phyloP scores from a whole-genome alignment of 2,797 vertebrate species.

The Gallinago nigripennis region DNA sequence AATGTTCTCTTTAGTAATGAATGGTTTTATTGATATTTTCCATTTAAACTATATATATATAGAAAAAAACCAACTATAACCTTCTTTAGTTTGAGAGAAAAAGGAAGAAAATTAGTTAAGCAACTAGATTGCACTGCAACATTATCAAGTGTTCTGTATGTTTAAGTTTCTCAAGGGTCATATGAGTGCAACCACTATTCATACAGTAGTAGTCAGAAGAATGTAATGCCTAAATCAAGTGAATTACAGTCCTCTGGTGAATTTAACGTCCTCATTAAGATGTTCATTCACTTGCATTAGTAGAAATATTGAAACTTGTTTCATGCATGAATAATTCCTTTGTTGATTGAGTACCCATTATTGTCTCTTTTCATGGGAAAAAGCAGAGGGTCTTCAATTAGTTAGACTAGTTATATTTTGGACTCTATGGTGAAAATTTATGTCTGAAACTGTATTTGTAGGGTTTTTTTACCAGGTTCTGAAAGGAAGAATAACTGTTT shows the following conservation, averaged over 20 bases:
- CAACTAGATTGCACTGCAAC: neutral
- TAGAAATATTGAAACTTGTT: constrained; percentile 25
- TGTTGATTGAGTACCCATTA: neutral
- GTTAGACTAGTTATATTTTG: neutral
- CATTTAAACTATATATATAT: neutral
- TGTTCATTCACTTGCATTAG: constrained; percentile 2
- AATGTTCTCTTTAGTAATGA: neutral
- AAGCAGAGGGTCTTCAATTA: constrained; percentile 16
- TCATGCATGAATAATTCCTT: neutral
- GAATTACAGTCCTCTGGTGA: neutral
- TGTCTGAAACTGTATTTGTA: neutral
- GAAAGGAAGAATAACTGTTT: neutral
- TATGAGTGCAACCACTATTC: neutral
- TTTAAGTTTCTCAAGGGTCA: neutral
- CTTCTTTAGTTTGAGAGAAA: neutral
- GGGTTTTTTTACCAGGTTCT: neutral
- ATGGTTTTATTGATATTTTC: neutral
- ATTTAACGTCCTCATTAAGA: constrained; percentile 30
- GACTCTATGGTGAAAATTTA: neutral
- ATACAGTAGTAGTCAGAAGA: neutral
- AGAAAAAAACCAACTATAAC: neutral
- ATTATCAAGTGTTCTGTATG: neutral
- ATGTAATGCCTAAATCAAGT: neutral
- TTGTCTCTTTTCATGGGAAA: constrained; percentile 5
- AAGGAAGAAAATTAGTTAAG: neutral